phyloP scores from a whole-genome alignment of 2,113 vertebrate species.

The Pteruthius melanotis region DNA sequence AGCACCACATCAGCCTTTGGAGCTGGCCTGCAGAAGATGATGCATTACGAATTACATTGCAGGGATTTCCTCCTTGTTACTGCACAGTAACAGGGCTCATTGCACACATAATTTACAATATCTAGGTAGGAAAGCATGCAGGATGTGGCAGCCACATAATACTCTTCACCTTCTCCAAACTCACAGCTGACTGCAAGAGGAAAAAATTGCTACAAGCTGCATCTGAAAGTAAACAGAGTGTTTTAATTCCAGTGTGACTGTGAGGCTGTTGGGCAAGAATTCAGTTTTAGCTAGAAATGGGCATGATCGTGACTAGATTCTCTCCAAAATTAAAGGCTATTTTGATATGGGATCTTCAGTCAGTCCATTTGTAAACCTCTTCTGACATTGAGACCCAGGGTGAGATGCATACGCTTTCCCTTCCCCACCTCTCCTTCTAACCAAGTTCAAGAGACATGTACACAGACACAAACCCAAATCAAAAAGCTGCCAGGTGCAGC shows the following conservation, averaged over 20 bases:
- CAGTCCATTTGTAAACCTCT: neutral
- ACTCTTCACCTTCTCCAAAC: neutral
- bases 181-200: neutral
- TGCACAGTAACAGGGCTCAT: neutral
- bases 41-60: neutral
- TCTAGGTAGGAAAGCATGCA: neutral
- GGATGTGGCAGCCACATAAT: neutral
- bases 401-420: neutral
- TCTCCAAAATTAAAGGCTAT: neutral
- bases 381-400: neutral
- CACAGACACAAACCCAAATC: neutral
- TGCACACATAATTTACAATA: neutral
- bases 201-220: neutral
- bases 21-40: neutral
- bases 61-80: neutral
- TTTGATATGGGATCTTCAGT: neutral
- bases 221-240: neutral
- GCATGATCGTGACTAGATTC: neutral
- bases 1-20: neutral
- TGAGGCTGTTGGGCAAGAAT: neutral
- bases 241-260: neutral
- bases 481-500: neutral
- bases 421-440: neutral
- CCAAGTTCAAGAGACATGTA: neutral
- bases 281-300: neutral